Percentiles rank a stretch among this genome's conserved stretches.
Conservation (phyloP, 2,113 vertebrate species). For the Acanthisitta chloris region DNA sequence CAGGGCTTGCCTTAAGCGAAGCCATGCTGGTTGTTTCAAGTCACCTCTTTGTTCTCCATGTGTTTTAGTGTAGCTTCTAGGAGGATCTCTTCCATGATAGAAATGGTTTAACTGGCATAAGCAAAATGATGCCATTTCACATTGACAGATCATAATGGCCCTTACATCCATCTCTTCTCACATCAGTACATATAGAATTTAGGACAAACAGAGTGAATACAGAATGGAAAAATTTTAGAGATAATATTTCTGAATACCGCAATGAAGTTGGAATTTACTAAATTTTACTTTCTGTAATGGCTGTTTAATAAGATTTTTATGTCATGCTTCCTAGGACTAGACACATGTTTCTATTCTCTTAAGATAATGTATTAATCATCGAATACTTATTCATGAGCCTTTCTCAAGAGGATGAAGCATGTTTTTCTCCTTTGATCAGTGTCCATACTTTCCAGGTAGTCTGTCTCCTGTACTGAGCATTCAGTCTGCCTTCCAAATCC, state of each 20-base stretch:
- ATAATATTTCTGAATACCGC: background rate
- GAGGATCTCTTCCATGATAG: background rate
- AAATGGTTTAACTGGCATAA: background rate
- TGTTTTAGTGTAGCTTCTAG: background rate
- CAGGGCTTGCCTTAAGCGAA: background rate
- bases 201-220: background rate
- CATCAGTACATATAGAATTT: background rate
- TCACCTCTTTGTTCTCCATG: background rate
- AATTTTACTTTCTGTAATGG: background rate
- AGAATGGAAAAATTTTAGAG: background rate
- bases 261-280: background rate
- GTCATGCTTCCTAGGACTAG: background rate
- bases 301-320: background rate
- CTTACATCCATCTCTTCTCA: background rate
- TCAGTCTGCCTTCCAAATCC: background rate
- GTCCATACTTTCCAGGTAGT: background rate
- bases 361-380: background rate
- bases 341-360: background rate
- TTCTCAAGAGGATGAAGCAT: background rate
- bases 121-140: background rate
- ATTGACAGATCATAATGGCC: background rate
- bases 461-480: background rate
- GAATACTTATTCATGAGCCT: background rate
- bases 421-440: constrained; percentile 6
- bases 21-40: background rate